These are phyloP conservation scores for Anguilla anguilla DNA, from an alignment of 2,797 vertebrate genomes.

Conservation along the genomic window DNA sequence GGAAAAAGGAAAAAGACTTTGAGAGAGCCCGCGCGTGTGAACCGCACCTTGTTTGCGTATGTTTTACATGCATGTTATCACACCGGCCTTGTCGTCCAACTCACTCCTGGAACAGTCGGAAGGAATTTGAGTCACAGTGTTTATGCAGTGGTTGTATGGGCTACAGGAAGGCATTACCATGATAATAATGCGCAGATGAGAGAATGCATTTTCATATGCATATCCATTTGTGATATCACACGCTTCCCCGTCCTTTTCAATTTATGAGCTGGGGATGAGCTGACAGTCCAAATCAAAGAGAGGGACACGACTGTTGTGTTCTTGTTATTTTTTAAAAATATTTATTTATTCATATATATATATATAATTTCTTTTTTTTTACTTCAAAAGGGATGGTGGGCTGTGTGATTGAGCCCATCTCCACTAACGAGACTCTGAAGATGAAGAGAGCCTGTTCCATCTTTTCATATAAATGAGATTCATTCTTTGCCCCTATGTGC, in stretches of 20 bases:
- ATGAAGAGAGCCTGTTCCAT: constrained; percentile 53
- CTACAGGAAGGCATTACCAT: constrained; percentile 19
- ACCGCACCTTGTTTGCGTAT: neutral
- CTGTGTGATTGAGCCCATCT: constrained; percentile 56
- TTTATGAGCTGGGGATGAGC: constrained; percentile 64
- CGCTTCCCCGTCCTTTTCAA: constrained; percentile 40
- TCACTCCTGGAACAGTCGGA: neutral
- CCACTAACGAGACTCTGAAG: constrained; percentile 58
- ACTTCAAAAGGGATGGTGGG: constrained; percentile 64
- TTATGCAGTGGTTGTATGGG: constrained; percentile 8
- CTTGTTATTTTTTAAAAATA: constrained; percentile 37
- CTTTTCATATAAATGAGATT: constrained; percentile 61
- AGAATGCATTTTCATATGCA: constrained; percentile 30
- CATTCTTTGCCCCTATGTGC: constrained; percentile 54
- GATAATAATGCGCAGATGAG: constrained; percentile 31
- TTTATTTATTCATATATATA: constrained; percentile 35
- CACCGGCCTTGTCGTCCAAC: neutral
- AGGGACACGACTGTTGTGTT: constrained; percentile 43
- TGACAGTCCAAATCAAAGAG: constrained; percentile 64
- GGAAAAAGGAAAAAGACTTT: too few relatives aligned
- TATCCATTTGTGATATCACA: constrained; percentile 48
- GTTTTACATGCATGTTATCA: neutral
- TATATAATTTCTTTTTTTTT: constrained; percentile 44
- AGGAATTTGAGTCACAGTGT: neutral
- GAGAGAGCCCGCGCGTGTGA: neutral